Conservation (phyloP, 1,140 invertebrate genomes). For the Caenorhabditis inopinata region DNA sequence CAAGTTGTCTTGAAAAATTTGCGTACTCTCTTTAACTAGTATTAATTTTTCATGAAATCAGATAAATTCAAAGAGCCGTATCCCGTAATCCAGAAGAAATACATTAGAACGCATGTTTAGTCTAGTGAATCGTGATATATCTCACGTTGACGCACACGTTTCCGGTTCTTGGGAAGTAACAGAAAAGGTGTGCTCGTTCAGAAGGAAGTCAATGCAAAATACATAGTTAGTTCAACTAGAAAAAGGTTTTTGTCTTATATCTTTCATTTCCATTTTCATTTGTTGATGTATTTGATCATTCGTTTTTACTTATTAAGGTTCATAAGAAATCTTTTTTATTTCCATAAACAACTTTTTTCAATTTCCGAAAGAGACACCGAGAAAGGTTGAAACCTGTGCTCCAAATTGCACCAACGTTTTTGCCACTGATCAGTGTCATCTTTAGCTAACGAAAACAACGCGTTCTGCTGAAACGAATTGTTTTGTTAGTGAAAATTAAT, state of each 20-base stretch:
- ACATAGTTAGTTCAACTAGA: conserved; percentile 2
- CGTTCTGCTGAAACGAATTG: too few relatives aligned
- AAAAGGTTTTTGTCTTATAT: background rate
- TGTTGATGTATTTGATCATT: background rate
- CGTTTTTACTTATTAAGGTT: background rate
- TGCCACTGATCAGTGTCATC: background rate
- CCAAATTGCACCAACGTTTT: conserved; percentile 14
- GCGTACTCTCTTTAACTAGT: too few relatives aligned
- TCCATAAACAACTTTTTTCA: background rate
- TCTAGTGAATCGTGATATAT: background rate
- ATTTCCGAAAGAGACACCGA: background rate
- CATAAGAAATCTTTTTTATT: background rate
- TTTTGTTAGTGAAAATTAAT: too few relatives aligned
- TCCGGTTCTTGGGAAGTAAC: background rate
- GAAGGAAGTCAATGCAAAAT: conserved; percentile 15
- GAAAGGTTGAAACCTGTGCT: background rate
- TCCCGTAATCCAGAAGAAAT: background rate
- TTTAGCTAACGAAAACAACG: background rate
- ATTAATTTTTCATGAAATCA: background rate
- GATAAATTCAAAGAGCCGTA: background rate
- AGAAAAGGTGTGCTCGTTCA: conserved; percentile 6
- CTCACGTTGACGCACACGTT: conserved; percentile 23
- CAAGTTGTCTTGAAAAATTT: too few relatives aligned
- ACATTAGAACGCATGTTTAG: background rate
- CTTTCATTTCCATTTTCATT: background rate